These are phyloP conservation scores for Tipula confusa DNA, from an alignment of 2,888 invertebrate genomes.

Conservation along the genomic window DNA sequence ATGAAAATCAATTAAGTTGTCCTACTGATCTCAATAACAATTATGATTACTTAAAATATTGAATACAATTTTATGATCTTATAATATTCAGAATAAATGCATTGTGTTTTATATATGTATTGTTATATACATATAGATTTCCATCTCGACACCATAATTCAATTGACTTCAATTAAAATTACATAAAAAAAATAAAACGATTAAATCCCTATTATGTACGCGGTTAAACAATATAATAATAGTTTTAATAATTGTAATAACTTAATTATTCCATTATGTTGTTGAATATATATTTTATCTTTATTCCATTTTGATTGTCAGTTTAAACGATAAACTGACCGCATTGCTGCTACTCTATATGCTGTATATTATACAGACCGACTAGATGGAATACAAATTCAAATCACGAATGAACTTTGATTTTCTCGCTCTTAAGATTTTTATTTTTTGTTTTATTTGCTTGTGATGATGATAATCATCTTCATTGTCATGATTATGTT, in stretches of 20 bases:
- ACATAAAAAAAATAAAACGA: neutral
- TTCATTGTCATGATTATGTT: neutral
- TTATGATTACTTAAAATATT: neutral
- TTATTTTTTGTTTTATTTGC: neutral
- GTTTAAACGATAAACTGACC: neutral
- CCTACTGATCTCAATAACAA: neutral
- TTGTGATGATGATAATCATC: neutral
- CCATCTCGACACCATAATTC: neutral
- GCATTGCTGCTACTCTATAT: neutral
- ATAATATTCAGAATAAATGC: neutral
- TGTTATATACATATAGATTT: neutral
- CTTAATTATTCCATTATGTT: conserved; percentile 14
- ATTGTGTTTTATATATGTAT: neutral
- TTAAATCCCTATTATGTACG: neutral
- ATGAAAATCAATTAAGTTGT: neutral
- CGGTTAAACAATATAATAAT: neutral
- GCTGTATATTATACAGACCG: no score
- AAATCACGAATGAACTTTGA: conserved; percentile 20
- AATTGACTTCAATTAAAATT: neutral
- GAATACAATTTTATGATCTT: neutral
- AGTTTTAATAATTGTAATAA: conserved; percentile 3
- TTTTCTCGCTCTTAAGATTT: neutral
- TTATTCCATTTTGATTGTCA: neutral
- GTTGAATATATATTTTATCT: neutral
- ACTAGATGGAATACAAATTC: neutral